Evolutionary conservation across 2,113 vertebrate genomes (phyloP).

Genomic region (Eolophus roseicapilla): DNA sequence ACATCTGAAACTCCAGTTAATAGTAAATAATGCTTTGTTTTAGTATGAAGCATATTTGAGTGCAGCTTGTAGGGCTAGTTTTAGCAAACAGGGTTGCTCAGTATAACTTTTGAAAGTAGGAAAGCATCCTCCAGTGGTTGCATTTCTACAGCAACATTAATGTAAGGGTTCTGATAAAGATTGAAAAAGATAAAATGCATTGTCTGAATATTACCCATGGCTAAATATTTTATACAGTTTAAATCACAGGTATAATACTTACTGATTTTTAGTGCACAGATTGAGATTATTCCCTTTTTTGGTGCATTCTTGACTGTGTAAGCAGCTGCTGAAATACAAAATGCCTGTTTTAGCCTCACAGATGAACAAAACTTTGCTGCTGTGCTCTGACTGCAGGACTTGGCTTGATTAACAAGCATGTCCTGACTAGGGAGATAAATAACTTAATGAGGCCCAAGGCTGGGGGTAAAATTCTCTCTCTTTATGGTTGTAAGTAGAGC

Average conservation of each 20-base stretch:
- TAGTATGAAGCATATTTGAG: background rate
- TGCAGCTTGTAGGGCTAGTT: background rate
- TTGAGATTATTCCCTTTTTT: background rate
- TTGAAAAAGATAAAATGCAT: background rate
- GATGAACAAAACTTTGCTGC: background rate
- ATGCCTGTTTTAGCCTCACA: background rate
- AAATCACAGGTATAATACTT: background rate
- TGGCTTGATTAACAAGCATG: conserved; percentile 51
- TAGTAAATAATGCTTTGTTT: background rate
- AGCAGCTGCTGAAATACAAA: conserved; percentile 19
- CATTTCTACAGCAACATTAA: background rate
- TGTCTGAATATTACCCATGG: background rate
- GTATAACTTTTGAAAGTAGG: background rate
- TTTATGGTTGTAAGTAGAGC: conserved; percentile 1
- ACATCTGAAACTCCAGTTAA: background rate
- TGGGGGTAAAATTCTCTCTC: conserved; percentile 55
- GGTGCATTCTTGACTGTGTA: background rate
- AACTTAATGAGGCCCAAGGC: conserved; percentile 40
- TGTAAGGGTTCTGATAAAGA: background rate
- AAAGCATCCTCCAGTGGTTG: background rate
- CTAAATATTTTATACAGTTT: background rate
- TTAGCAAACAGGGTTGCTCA: background rate
- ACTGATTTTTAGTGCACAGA: background rate
- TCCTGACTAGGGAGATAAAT: conserved; percentile 39
- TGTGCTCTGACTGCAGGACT: background rate